These are phyloP conservation scores for Orchesella cincta DNA, from an alignment of 1,140 invertebrate genomes.

Conservation along the genomic window DNA sequence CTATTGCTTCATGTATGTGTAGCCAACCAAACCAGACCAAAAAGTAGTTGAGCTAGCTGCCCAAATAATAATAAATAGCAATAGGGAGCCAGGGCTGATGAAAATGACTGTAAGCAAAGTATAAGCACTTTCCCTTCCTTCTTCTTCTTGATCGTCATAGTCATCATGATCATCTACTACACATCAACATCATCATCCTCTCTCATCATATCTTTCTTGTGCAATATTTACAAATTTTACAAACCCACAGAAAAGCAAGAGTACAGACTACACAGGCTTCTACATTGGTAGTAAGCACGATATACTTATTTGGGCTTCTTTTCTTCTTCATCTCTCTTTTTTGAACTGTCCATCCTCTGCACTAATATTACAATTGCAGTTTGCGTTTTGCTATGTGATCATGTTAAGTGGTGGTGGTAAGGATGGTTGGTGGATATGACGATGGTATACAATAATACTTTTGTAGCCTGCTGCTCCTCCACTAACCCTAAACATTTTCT, in stretches of 20 bases:
- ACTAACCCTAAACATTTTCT: no score
- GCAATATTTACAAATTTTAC: slow-evolving; percentile 19
- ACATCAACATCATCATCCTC: neutral
- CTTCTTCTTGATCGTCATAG: neutral
- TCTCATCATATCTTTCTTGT: neutral
- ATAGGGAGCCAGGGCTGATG: no score
- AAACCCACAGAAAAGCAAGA: neutral
- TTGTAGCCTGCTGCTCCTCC: no score
- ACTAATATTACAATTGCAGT: neutral
- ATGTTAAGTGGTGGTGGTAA: no score
- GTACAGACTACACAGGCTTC: no score
- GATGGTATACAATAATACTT: no score
- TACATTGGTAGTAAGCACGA: no score
- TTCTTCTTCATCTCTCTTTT: no score
- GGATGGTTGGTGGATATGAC: no score
- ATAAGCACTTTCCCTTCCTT: slow-evolving; percentile 1
- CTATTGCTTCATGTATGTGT: no score
- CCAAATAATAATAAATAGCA: neutral
- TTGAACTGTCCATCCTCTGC: neutral
- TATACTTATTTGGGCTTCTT: slow-evolving; percentile 11
- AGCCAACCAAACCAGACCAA: neutral
- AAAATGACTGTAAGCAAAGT: no score
- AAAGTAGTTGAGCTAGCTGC: neutral
- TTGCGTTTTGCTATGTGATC: no score
- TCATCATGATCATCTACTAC: neutral